A percentile compares a stretch with the other conserved stretches of the same genome.
phyloP scores from a whole-genome alignment of 1,140 invertebrate species.

The Pseudomyrmex flavicornis region DNA sequence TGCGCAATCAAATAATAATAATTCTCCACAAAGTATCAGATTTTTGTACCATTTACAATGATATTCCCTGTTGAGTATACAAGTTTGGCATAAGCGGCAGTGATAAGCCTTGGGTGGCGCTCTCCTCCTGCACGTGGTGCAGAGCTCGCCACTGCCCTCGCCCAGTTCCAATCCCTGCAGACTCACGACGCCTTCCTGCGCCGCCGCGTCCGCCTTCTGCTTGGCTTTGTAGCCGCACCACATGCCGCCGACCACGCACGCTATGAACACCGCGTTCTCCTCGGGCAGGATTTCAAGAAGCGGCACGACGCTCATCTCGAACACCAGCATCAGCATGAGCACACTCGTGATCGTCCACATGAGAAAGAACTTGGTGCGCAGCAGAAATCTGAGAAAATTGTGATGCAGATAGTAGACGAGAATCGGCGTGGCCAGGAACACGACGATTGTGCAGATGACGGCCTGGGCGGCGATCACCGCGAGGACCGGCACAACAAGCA shows the following conservation, averaged over 20 bases:
- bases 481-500: conserved; percentile 87
- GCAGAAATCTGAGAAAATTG: conserved; percentile 87
- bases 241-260: conserved; percentile 86
- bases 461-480: conserved; percentile 87
- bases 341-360: conserved; percentile 89
- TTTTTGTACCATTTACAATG: conserved; percentile 82
- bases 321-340: conserved; percentile 88
- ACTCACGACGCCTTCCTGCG: conserved; percentile 71
- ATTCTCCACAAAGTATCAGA: too few species aligned
- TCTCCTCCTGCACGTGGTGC: conserved; percentile 80
- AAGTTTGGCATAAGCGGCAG: conserved; percentile 82
- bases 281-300: conserved; percentile 88
- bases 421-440: conserved; percentile 87
- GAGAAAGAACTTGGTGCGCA: conserved; percentile 89
- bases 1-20: too few species aligned
- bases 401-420: conserved; percentile 87
- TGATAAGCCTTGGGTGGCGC: conserved; percentile 79
- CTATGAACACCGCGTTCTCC: conserved; percentile 88
- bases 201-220: conserved; percentile 81
- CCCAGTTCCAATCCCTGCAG: conserved; percentile 79
- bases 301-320: conserved; percentile 88
- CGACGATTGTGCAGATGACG: conserved; percentile 86
- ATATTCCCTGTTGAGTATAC: conserved; percentile 82
- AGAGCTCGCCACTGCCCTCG: conserved; percentile 81
- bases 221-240: conserved; percentile 87